Base-by-base conservation (phyloP, 1,140 invertebrate genomes). In the Solenopsis fugax region DNA sequence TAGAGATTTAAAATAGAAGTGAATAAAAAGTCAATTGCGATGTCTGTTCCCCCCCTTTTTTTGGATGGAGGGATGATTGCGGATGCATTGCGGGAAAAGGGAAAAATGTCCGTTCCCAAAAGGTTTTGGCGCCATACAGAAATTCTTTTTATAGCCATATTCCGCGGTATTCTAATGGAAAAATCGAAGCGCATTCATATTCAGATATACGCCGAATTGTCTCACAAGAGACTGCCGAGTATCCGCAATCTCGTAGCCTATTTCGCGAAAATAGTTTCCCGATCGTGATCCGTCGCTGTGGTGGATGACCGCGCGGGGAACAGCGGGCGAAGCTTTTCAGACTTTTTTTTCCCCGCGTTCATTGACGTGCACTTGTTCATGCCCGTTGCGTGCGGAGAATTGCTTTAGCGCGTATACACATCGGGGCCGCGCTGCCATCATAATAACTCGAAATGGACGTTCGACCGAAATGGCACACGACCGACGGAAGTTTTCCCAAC, bases 401-500 rank as follows among this genome's bases (percentile, higher is more conserved):
- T 73, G 80, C 80, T 73, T 82, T 82, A 82, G 41, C 67, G 67
- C 80, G 41, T 58, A 72, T 58, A 72, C 29, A 58, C 21, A 82
- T 82, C 41, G 80, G 52, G 67, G 80, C 16, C 54, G 37, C 62
- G n/a, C 37, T 73, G 54, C 80, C 80, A 58, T 82, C 80, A 82
- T 82, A 82, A 82, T 73, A 82, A 73, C 80, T 72, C 67, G 52
- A 69, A 73, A 82, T 82, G 67, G 80, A 80, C 76, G 60, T 65
- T 50, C 76, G 60, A 73, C 41, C 54, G 80, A 82, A 82, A 82
- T 82, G 67, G 80, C 52, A 73, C 54, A 82, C 67, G 54, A 82
- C 67, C 80, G 80, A 73, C 54, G 80, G 78, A 82, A 82, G 78
- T 82, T 82, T 82, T 73, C 41, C 37, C 80, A 72, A 24, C 54